phyloP scores from a whole-genome alignment of 1,140 invertebrate species.

The Globodera rostochiensis region DNA sequence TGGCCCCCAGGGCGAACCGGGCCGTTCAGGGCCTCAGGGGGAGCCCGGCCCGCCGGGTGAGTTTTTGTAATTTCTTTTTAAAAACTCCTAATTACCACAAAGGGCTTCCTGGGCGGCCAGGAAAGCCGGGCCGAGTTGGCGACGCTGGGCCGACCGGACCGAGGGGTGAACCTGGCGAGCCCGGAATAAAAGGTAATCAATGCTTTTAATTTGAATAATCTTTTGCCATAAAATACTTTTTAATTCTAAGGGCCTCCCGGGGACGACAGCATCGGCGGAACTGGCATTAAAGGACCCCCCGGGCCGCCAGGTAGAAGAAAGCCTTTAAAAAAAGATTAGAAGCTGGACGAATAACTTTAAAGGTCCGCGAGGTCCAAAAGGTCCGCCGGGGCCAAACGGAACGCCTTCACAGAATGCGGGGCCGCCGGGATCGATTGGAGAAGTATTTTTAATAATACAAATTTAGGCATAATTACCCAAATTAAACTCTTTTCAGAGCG shows the following conservation, averaged over 20 bases:
- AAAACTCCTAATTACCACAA: slow-evolving; percentile 21
- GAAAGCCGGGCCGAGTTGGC: slow-evolving; percentile 60
- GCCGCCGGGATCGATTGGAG: slow-evolving; percentile 45
- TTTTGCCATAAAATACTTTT: neutral
- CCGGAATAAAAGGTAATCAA: slow-evolving; percentile 40
- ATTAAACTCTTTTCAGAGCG: neutral
- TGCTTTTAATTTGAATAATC: neutral
- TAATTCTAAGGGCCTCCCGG: slow-evolving; percentile 47
- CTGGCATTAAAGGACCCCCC: slow-evolving; percentile 55
- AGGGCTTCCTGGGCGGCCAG: slow-evolving; percentile 49
- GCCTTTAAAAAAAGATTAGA: slow-evolving; percentile 22
- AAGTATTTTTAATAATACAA: slow-evolving; percentile 18
- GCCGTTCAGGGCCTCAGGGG: slow-evolving; percentile 53
- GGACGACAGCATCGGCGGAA: slow-evolving; percentile 53
- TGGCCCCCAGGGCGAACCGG: slow-evolving; percentile 62
- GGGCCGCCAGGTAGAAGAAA: slow-evolving; percentile 52
- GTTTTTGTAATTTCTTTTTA: slow-evolving; percentile 10
- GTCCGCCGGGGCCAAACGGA: slow-evolving; percentile 58
- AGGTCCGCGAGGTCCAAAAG: slow-evolving; percentile 42
- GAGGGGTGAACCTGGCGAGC: slow-evolving; percentile 43
- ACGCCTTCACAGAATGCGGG: slow-evolving; percentile 51
- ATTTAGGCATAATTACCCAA: neutral
- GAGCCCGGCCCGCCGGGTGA: slow-evolving; percentile 54
- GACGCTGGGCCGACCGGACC: slow-evolving; percentile 50
- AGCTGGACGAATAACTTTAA: slow-evolving; percentile 49